Evolutionary conservation across 2,888 invertebrate genomes (phyloP).

Genomic region (Oxycera nigricornis): DNA sequence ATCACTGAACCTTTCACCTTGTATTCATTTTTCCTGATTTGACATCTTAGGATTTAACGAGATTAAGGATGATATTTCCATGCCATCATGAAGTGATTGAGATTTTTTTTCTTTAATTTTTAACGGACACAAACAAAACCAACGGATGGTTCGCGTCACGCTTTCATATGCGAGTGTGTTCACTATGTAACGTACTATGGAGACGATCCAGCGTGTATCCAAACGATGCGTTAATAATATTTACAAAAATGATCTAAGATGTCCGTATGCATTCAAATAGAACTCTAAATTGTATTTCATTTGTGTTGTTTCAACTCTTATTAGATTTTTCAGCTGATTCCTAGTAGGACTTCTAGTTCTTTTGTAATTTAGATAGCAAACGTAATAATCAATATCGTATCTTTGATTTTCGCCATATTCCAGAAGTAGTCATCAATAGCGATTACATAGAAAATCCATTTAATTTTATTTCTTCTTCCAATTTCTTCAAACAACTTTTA

Average conservation of each 20-base stretch:
- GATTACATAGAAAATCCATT: no score
- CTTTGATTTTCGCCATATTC: no score
- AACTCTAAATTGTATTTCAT: neutral
- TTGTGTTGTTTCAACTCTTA: neutral
- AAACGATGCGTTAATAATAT: neutral
- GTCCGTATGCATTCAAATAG: neutral
- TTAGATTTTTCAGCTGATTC: conserved; percentile 28
- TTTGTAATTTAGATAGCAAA: neutral
- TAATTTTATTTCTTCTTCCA: no score
- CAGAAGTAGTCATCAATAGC: no score
- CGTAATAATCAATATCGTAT: no score
- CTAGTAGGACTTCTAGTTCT: neutral
- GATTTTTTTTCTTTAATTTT: conserved; percentile 11
- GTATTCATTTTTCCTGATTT: neutral
- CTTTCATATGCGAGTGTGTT: neutral
- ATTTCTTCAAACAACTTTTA: no score
- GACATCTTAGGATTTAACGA: neutral
- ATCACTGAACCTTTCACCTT: conserved; percentile 12
- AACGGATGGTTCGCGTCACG: neutral
- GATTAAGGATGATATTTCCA: neutral
- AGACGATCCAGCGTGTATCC: neutral
- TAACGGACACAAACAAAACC: neutral
- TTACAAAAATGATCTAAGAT: neutral
- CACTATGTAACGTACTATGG: neutral
- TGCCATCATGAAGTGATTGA: neutral